Base-by-base conservation (phyloP, 2,888 invertebrate species). In the Dendrolimus pini region DNA sequence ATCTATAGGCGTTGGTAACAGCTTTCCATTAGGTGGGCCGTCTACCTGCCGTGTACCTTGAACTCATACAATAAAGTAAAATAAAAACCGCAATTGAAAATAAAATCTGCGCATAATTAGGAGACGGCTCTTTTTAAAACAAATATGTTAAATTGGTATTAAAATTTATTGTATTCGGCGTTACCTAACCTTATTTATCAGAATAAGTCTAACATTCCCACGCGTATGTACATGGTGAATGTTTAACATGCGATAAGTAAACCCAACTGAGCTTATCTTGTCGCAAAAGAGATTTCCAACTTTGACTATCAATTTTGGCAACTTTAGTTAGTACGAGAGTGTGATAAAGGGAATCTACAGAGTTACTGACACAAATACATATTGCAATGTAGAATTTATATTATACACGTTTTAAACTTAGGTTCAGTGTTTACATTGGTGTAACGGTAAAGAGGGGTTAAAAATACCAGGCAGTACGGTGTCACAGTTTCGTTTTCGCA, bases 401-500 rank as follows among this genome's bases (percentile, higher is more conserved):
- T 52, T 41, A 59, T 62, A 54, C 58, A 56, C 53, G 58, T 61
- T 62, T 63, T 66, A 63, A 66, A 65, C 62, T 61, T 60, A 61
- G 62, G 61, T 65, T 70, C 69, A 68, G 30, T 30, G 30, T 30
- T 30, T 30, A 6, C 6, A 30, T 30, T 30, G 47, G 47, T 12
- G 47, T 10, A 47, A 72, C 67, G 69, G 70, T 64, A 66, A 67
- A 62, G 64, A 62, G 60, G 61, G 63, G 65, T 67, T 72, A 47
- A 47, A 12, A 47, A 47, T 47, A 47, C 47, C 47, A 47, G 47
- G 75, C 72, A 72, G 74, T 62, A 62, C 68, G 70, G 64, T 74
- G 74, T 67, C 74, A 66, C 65, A 68, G 74, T 56, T 68, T 63
- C 65, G 73, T 77, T 85, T 83, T 84, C 85, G 84, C 77, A 86